Conservation (phyloP, 2,888 invertebrate genomes). For the Aleiodes testaceus region DNA sequence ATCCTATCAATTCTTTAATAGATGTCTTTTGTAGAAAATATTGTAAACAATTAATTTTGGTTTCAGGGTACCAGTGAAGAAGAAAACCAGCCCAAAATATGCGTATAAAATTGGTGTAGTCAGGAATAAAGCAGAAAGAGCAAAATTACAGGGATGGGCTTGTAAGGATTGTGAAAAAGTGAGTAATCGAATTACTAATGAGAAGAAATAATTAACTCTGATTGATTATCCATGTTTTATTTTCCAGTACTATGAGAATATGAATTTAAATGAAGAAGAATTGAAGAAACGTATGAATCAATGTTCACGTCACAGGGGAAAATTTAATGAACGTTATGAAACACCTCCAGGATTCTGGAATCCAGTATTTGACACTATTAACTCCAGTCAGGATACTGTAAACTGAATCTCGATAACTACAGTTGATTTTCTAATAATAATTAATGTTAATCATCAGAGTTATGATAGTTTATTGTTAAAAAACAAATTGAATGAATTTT, state of each 20-base stretch:
- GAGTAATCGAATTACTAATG: slow-evolving; percentile 37
- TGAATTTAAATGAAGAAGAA: slow-evolving; percentile 68
- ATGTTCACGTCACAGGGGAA: slow-evolving; percentile 74
- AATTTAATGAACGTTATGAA: slow-evolving; percentile 64
- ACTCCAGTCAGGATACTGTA: slow-evolving; percentile 42
- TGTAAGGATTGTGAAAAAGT: slow-evolving; percentile 72
- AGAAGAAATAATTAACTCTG: neutral
- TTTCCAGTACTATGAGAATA: slow-evolving; percentile 65
- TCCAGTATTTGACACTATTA: slow-evolving; percentile 64
- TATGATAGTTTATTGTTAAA: too few species aligned
- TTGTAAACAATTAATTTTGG: neutral
- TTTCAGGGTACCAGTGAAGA: slow-evolving; percentile 54
- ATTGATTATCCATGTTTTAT: neutral
- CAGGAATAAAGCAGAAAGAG: slow-evolving; percentile 67
- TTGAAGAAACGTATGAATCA: slow-evolving; percentile 69
- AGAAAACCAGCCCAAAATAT: slow-evolving; percentile 57
- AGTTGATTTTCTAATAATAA: too few species aligned
- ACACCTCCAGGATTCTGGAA: slow-evolving; percentile 72
- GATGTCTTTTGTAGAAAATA: neutral
- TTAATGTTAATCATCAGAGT: too few species aligned
- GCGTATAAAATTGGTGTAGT: slow-evolving; percentile 63
- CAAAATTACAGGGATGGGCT: slow-evolving; percentile 69
- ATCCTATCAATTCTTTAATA: too few species aligned
- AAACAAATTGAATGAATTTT: too few species aligned
- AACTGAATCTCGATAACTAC: too few species aligned